phyloP scores from a whole-genome alignment of 2,888 invertebrate species.

The Mellilla xanthometata region DNA sequence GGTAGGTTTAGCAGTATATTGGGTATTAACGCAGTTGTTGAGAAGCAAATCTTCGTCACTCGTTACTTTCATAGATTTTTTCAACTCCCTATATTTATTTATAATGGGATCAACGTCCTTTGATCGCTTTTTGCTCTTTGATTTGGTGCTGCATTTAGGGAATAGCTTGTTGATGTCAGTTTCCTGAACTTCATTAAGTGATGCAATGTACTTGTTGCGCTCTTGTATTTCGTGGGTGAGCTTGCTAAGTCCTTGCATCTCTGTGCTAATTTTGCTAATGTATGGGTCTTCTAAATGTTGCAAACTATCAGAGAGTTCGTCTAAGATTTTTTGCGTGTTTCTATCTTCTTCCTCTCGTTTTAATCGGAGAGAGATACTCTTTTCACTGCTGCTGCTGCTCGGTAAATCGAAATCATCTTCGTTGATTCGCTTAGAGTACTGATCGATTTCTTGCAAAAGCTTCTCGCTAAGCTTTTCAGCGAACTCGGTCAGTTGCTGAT shows the following conservation, averaged over 20 bases:
- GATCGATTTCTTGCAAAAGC: conserved; percentile 89
- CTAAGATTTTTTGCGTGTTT: conserved; percentile 74
- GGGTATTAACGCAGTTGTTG: conserved; percentile 75
- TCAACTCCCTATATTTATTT: conserved; percentile 74
- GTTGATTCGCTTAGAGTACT: conserved; percentile 77
- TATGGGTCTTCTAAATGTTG: conserved; percentile 84
- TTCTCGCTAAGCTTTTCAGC: conserved; percentile 93
- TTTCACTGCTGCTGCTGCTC: conserved; percentile 77
- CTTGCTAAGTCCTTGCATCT: conserved; percentile 82
- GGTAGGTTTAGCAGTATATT: conserved; percentile 59
- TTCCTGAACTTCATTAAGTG: conserved; percentile 77
- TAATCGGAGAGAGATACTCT: conserved; percentile 75
- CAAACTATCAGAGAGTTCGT: conserved; percentile 74
- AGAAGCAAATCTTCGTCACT: conserved; percentile 71
- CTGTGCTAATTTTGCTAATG: conserved; percentile 81
- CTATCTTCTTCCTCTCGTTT: conserved; percentile 76
- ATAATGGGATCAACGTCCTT: conserved; percentile 77
- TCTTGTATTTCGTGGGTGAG: conserved; percentile 82
- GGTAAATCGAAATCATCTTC: conserved; percentile 79
- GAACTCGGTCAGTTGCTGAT: conserved; percentile 89
- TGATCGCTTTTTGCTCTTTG: conserved; percentile 76
- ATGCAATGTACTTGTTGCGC: conserved; percentile 81
- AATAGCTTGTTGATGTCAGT: conserved; percentile 72
- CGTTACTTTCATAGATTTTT: conserved; percentile 71
- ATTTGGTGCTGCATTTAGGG: conserved; percentile 75